Conservation (phyloP, 2,888 invertebrate genomes). For the Spodoptera picta region DNA sequence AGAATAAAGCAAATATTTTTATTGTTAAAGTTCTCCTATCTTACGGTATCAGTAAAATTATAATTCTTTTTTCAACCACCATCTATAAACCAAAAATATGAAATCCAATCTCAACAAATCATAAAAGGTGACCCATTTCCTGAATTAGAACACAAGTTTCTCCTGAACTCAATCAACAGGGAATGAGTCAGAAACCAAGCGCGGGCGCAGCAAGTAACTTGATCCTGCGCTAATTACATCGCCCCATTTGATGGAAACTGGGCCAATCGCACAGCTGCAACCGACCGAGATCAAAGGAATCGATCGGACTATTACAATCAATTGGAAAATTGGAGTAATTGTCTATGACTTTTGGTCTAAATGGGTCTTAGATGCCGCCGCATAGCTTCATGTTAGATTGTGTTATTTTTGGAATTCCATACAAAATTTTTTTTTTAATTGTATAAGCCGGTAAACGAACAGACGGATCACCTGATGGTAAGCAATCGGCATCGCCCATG, state of each 20-base stretch:
- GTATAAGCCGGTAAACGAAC: no score
- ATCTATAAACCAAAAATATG: conserved; percentile 1
- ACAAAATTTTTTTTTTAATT: no score
- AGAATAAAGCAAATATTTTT: no score
- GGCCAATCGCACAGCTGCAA: conserved; percentile 55
- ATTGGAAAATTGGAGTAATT: conserved; percentile 71
- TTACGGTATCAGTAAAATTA: not conserved
- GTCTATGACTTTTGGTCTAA: conserved; percentile 19
- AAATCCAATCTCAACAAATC: conserved; percentile 25
- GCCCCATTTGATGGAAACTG: conserved; percentile 61
- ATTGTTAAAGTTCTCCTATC: no score
- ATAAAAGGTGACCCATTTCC: conserved; percentile 44
- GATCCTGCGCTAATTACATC: conserved; percentile 63
- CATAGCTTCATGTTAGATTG: no score
- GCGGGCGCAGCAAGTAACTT: conserved; percentile 61
- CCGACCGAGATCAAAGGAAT: conserved; percentile 66
- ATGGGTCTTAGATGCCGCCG: conserved; percentile 1
- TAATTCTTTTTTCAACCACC: not conserved
- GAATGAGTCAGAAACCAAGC: conserved; percentile 51
- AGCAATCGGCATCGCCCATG: no score
- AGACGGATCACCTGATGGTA: no score
- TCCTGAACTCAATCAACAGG: conserved; percentile 42
- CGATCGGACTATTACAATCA: conserved; percentile 69
- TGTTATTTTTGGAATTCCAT: no score
- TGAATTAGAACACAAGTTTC: conserved; percentile 46